phyloP scores from a whole-genome alignment of 2,888 invertebrate species.

The Syrista parreyssii region DNA sequence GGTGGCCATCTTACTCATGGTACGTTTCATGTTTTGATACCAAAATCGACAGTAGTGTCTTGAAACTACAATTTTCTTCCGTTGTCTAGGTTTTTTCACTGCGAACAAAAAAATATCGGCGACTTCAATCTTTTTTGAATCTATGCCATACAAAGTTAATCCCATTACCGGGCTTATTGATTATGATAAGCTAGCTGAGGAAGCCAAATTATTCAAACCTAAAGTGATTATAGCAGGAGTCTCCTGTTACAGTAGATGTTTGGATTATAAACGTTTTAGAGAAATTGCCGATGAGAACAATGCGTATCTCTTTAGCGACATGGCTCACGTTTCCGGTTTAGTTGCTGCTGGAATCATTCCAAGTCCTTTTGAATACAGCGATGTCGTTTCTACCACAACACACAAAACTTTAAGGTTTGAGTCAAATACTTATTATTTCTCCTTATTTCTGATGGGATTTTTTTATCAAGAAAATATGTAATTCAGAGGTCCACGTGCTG shows the following conservation, averaged over 20 bases:
- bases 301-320: conserved; percentile 91
- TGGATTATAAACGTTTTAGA: conserved; percentile 91
- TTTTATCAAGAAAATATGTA: conserved; percentile 1
- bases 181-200: conserved; percentile 87
- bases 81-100: conserved; percentile 80
- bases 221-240: conserved; percentile 93
- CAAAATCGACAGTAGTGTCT: background rate
- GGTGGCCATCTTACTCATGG: conserved; percentile 96
- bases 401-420: conserved; percentile 85
- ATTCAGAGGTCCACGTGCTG: conserved; percentile 82
- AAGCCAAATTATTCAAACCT: conserved; percentile 89
- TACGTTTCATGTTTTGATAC: conserved; percentile 22
- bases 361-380: conserved; percentile 89
- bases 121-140: conserved; percentile 97
- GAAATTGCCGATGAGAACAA: conserved; percentile 86
- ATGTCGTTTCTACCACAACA: conserved; percentile 94
- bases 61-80: background rate
- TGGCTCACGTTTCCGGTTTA: conserved; percentile 95
- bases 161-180: conserved; percentile 89
- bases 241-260: conserved; percentile 91
- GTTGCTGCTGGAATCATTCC: conserved; percentile 90
- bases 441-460: conserved; percentile 31
- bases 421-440: background rate
- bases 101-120: conserved; percentile 92
- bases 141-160: conserved; percentile 96